Evolutionary conservation across 2,888 invertebrate species (phyloP).

Genomic region (Aplocera efformata): DNA sequence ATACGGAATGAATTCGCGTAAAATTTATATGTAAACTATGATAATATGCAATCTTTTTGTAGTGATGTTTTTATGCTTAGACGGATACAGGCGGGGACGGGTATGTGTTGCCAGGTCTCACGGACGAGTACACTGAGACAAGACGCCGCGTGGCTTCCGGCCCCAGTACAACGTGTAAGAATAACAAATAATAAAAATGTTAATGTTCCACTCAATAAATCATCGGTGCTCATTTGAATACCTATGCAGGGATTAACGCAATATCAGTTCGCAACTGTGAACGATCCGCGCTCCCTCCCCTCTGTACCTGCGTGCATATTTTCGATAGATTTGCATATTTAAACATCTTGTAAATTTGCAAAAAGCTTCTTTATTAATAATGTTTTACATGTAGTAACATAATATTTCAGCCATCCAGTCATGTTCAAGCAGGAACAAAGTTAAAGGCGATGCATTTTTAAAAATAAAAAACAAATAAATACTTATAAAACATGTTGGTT

Average conservation of each 20-base stretch:
- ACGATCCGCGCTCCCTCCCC: conserved; percentile 41
- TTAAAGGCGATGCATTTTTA: too few species aligned
- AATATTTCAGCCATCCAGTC: too few species aligned
- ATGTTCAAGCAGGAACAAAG: too few species aligned
- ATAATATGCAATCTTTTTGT: conserved; percentile 71
- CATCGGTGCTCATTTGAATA: conserved; percentile 79
- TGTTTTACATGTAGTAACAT: too few species aligned
- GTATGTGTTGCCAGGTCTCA: conserved; percentile 66
- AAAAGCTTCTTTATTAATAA: conserved; percentile 23
- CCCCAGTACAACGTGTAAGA: conserved; percentile 73
- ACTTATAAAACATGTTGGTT: too few species aligned
- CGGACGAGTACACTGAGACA: conserved; percentile 76
- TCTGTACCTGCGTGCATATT: conserved; percentile 45
- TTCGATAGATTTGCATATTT: conserved; percentile 58
- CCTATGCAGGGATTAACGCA: conserved; percentile 74
- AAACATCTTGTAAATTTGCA: conserved; percentile 37
- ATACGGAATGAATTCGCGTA: conserved; percentile 76
- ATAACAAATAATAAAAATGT: conserved; percentile 82
- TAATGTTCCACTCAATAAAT: conserved; percentile 82
- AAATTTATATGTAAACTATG: conserved; percentile 81
- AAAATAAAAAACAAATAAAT: too few species aligned
- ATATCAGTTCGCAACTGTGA: conserved; percentile 63
- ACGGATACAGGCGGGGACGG: conserved; percentile 42
- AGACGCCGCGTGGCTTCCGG: conserved; percentile 78
- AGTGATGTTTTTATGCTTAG: conserved; percentile 54